Evolutionary conservation across 2,888 invertebrate genomes (phyloP).

Genomic region (Horisme vitalbata): DNA sequence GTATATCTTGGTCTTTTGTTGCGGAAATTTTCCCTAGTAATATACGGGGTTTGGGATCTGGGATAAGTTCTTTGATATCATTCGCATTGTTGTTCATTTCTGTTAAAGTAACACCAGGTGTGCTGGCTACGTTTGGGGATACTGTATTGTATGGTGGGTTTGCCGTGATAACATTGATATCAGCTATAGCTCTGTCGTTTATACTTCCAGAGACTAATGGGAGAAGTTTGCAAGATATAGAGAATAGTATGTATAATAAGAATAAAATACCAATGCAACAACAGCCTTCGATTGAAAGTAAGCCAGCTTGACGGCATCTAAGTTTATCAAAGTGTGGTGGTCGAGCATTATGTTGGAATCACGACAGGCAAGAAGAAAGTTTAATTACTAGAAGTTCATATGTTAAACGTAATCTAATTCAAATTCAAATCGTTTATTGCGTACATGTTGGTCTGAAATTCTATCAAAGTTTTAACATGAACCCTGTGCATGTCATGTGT

Average conservation of each 20-base stretch:
- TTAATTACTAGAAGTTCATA: too few relatives aligned
- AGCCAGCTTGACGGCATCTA: too few relatives aligned
- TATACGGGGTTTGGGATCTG: slow-evolving; percentile 55
- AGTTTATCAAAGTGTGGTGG: too few relatives aligned
- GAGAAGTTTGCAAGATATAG: slow-evolving; percentile 88
- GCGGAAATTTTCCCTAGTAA: slow-evolving; percentile 55
- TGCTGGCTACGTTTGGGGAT: slow-evolving; percentile 44
- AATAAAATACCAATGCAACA: slow-evolving; percentile 3
- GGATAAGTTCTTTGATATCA: slow-evolving; percentile 46
- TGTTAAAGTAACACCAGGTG: slow-evolving; percentile 50
- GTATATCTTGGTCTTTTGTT: slow-evolving; percentile 53
- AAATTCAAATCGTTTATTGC: too few relatives aligned
- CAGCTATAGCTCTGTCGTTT: slow-evolving; percentile 41
- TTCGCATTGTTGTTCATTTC: slow-evolving; percentile 48
- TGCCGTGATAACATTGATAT: slow-evolving; percentile 40
- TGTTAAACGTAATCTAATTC: too few relatives aligned
- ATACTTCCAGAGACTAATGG: slow-evolving; percentile 59
- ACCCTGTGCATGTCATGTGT: too few relatives aligned
- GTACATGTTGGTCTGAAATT: too few relatives aligned
- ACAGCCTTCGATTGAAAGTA: not conserved
- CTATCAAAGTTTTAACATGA: too few relatives aligned
- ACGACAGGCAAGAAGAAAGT: too few relatives aligned
- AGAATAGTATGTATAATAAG: slow-evolving; percentile 53
- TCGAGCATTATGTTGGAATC: too few relatives aligned
- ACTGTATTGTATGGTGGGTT: slow-evolving; percentile 45